Percentiles rank a stretch among this genome's conserved stretches.
Conservation (phyloP, 2,888 invertebrate species). For the Eupithecia insigniata region DNA sequence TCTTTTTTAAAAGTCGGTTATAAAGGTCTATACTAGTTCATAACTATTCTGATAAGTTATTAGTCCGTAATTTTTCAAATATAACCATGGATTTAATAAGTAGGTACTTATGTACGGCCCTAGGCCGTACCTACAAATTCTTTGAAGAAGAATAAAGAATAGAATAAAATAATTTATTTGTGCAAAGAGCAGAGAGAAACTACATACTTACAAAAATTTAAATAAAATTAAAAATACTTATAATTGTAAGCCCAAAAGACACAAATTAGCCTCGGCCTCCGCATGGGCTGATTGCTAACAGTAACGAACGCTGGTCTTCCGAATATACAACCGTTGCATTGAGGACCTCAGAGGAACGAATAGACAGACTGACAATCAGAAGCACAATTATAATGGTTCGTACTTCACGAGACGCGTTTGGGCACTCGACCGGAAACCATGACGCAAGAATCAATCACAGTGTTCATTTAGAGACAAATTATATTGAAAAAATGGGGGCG, state of each 20-base stretch:
- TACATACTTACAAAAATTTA: too few species aligned
- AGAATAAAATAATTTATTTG: too few species aligned
- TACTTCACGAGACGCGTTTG: constrained; percentile 51
- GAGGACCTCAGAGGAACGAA: not conserved
- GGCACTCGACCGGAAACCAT: constrained; percentile 70
- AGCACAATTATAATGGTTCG: not conserved
- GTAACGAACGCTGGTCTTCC: too few species aligned
- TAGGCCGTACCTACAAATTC: too few species aligned
- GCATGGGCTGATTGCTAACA: too few species aligned
- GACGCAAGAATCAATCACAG: constrained; percentile 75
- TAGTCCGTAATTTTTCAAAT: not conserved
- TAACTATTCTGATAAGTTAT: not conserved
- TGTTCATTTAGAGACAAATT: constrained; percentile 69
- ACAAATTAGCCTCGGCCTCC: too few species aligned
- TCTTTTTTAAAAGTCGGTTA: not conserved
- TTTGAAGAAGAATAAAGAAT: too few species aligned
- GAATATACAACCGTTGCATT: not conserved
- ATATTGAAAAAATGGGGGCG: constrained; percentile 71
- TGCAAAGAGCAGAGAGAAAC: too few species aligned
- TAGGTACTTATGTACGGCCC: too few species aligned
- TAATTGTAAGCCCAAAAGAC: too few species aligned
- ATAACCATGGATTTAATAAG: too few species aligned
- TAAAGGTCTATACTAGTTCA: not conserved
- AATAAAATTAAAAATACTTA: too few species aligned
- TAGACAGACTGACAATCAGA: not conserved